Evolutionary conservation across 2,113 vertebrate genomes (phyloP), one percentile per base, ranked within the genome.

Genomic region (Gadus macrocephalus): DNA sequence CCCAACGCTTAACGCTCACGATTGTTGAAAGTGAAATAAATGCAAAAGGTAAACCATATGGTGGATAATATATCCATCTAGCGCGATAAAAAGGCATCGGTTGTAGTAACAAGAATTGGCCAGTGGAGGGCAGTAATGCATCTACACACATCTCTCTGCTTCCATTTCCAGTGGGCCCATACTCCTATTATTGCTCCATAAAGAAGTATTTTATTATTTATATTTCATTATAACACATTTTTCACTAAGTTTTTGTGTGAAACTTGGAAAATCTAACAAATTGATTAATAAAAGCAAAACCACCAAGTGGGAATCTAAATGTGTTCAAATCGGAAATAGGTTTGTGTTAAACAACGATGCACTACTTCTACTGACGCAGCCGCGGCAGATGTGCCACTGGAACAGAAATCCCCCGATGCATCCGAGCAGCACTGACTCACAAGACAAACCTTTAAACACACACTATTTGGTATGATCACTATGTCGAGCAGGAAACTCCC

Each of bases 111-210:
- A 3, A 1, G 9, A 16, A 2, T 20, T 55, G 4, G 75, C 70
- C 92, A 90, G 87, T 76, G 86, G 91, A 78, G 85, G 91, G 89
- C 89, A 88, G 82, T 81, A 80, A 77, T 77, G 85, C 58, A 78
- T 78, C 71, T 88, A 79, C 70, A 62, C 72, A 74, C 11, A 62
- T 20, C 27, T 31, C 16, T 31, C 19, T 67, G 19, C 17, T 49
- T 49, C 1, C 42, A 14, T 49, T 28, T n/a, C 58, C 38, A 62
- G 61, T 14, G 17, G 19, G 19, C 55, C 12, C 25, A 25, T 20
- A 28, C 25, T 22, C 20, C 25, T 19, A 12, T 27, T 27, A 15
- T 27, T 11, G 20, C 25, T 27, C 25, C 25, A 62, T 20, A 62
- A 22, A 65, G 11, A 8, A n/a, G 17, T 17, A 35, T 27, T 58